phyloP scores from a whole-genome alignment of 2,797 vertebrate genomes.

The Bryconaethiops microstoma region DNA sequence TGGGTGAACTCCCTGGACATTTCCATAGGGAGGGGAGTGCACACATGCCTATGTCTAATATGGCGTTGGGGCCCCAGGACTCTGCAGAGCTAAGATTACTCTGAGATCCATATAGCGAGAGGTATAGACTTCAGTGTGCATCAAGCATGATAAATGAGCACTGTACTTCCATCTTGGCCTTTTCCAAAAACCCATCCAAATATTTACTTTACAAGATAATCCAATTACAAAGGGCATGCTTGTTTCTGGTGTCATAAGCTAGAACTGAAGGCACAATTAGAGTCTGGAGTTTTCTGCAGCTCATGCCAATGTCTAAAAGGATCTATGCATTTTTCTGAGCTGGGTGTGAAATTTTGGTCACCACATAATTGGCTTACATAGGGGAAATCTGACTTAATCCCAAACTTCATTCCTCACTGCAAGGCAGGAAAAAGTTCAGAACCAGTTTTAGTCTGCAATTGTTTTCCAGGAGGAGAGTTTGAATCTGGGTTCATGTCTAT shows the following conservation, averaged over 20 bases:
- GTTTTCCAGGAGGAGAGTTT: constrained; percentile 67
- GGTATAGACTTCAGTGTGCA: constrained; percentile 11
- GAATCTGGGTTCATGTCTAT: constrained; percentile 60
- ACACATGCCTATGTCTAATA: constrained; percentile 47
- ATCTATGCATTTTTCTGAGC: constrained; percentile 20
- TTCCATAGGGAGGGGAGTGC: constrained; percentile 21
- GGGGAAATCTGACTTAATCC: constrained; percentile 60
- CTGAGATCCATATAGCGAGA: constrained; percentile 18
- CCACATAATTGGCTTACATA: constrained; percentile 43
- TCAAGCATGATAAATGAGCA: constrained; percentile 49
- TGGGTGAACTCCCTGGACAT: constrained; percentile 46
- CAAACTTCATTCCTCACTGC: constrained; percentile 70
- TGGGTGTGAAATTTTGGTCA: constrained; percentile 35
- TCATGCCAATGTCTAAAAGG: constrained; percentile 23
- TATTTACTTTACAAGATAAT: constrained; percentile 46
- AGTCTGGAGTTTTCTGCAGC: constrained; percentile 17
- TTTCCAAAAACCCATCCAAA: constrained; percentile 37
- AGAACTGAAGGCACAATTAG: constrained; percentile 34
- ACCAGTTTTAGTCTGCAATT: constrained; percentile 59
- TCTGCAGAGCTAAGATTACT: constrained; percentile 41
- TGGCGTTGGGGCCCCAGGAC: constrained; percentile 41
- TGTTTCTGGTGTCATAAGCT: constrained; percentile 21
- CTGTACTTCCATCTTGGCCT: constrained; percentile 36
- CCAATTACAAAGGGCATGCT: constrained; percentile 23
- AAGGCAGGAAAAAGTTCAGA: constrained; percentile 63